These are phyloP conservation scores for Riparia riparia DNA, from an alignment of 2,113 vertebrate genomes.

Conservation along the genomic window DNA sequence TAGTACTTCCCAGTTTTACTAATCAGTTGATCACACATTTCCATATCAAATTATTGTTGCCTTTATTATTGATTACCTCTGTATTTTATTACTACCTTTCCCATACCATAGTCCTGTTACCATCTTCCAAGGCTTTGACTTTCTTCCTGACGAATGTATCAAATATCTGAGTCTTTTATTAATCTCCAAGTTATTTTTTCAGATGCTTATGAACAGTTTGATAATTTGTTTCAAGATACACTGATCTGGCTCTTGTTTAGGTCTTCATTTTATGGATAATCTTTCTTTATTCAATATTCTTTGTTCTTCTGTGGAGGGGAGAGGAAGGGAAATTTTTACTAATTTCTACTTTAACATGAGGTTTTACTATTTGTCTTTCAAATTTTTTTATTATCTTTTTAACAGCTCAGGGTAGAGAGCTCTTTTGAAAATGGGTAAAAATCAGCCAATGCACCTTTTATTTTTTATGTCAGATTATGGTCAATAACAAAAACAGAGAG, in stretches of 20 bases:
- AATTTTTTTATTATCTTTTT: background rate
- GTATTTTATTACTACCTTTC: background rate
- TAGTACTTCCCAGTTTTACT: background rate
- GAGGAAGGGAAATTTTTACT: background rate
- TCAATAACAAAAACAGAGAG: background rate
- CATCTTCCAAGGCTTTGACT: background rate
- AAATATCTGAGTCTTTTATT: background rate
- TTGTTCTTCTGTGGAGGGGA: background rate
- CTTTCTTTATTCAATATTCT: background rate
- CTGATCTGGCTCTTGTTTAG: background rate
- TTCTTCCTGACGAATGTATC: background rate
- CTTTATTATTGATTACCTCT: background rate
- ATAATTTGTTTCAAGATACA: background rate
- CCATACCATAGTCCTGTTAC: background rate
- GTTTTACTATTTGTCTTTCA: background rate
- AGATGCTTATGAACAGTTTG: background rate
- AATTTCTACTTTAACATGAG: background rate
- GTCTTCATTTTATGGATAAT: background rate
- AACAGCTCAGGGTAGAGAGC: background rate
- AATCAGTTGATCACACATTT: background rate
- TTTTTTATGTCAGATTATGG: background rate
- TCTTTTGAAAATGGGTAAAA: background rate
- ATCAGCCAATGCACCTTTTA: background rate
- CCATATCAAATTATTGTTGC: background rate
- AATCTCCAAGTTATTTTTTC: background rate